phyloP scores from a whole-genome alignment of 2,113 vertebrate genomes.

The Cyanoliseus patagonus region DNA sequence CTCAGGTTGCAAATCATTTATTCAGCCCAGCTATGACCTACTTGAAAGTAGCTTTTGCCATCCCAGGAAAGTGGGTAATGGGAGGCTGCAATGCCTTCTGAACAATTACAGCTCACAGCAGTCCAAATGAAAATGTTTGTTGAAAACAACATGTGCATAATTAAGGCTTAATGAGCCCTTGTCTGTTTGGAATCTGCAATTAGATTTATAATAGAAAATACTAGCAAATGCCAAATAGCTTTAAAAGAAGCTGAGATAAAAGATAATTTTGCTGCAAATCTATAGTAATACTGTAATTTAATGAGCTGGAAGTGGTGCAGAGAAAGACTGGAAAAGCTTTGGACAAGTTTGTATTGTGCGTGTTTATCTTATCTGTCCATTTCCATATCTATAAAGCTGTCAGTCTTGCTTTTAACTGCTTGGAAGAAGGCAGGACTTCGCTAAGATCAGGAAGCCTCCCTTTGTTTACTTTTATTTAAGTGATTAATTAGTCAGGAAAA shows the following conservation, averaged over 20 bases:
- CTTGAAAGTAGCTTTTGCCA: constrained; percentile 75
- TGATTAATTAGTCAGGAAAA: constrained; percentile 56
- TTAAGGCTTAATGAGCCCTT: constrained; percentile 99
- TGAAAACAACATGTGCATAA: constrained; percentile 99
- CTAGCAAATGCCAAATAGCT: constrained; percentile 80
- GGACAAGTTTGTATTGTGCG: constrained; percentile 41
- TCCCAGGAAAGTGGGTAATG: constrained; percentile 73
- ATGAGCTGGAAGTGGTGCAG: constrained; percentile 57
- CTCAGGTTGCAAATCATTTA: not conserved
- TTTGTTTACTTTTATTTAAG: constrained; percentile 60
- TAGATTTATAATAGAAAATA: constrained; percentile 95
- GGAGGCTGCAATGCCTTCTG: constrained; percentile 82
- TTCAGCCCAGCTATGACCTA: constrained; percentile 75
- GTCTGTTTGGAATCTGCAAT: constrained; percentile 99
- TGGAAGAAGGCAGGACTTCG: constrained; percentile 43
- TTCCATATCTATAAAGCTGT: constrained; percentile 41
- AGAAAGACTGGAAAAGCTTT: constrained; percentile 43
- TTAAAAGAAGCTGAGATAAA: constrained; percentile 79
- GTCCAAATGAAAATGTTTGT: constrained; percentile 99
- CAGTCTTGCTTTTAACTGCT: constrained; percentile 57
- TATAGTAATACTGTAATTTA: constrained; percentile 65
- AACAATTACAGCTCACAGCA: constrained; percentile 92
- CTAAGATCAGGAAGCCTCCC: constrained; percentile 37
- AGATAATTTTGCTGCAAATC: constrained; percentile 78
- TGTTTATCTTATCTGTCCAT: constrained; percentile 39